These are phyloP conservation scores for Fulmarus glacialis DNA, from an alignment of 2,113 vertebrate genomes.

Conservation along the genomic window DNA sequence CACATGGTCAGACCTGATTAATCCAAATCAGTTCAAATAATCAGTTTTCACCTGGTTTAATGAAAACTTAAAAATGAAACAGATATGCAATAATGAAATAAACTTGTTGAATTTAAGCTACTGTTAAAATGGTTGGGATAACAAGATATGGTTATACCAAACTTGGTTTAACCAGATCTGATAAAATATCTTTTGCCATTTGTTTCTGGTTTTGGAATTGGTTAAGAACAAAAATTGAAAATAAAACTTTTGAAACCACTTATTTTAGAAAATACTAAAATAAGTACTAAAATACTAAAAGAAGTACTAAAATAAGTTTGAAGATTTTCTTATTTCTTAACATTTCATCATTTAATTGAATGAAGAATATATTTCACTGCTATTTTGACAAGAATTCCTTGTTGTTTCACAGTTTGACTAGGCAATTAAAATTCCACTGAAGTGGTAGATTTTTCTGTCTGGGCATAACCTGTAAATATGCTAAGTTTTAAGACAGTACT, in stretches of 20 bases:
- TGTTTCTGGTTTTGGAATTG: neutral
- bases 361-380: neutral
- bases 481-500: neutral
- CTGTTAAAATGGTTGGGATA: neutral
- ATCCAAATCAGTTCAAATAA: neutral
- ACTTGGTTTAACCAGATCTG: neutral
- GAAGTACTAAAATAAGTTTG: neutral
- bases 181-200: neutral
- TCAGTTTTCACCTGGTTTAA: neutral
- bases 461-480: neutral
- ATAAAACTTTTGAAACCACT: neutral
- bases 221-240: neutral
- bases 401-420: neutral
- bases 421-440: neutral
- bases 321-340: neutral
- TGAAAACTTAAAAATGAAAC: neutral
- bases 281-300: neutral
- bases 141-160: neutral
- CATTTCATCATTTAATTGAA: neutral
- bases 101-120: neutral
- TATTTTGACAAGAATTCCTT: conserved; percentile 1
- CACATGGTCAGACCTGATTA: neutral
- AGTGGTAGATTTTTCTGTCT: neutral
- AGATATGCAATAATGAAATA: conserved; percentile 29
- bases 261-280: neutral